Base-by-base conservation (phyloP, 2,888 invertebrate genomes). In the Eustalomyia histrio region DNA sequence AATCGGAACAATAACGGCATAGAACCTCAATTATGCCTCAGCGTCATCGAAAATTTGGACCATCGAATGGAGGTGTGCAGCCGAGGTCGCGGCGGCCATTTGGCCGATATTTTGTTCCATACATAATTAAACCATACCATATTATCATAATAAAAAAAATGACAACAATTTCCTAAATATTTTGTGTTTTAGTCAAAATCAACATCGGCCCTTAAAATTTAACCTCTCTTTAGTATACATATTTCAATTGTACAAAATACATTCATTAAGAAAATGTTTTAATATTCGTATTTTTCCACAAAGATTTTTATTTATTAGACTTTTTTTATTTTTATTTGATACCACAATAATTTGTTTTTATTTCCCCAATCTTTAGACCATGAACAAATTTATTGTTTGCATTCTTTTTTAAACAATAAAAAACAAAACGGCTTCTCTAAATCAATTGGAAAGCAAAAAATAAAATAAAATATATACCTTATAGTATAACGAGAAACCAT, bases 381-480 rank as follows among this genome's bases (percentile, higher is more conserved):
- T 72, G 67, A 80, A 80, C 55, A 67, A 68, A 72, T 67, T 80
- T 76, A 80, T 76, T 72, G 79, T 80, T 76, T 74, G 74, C 65
- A 75, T 67, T 17, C 17, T 6, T 16, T 7, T 55, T 65, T 35
- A 33, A 72, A 72, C 65, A 76, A 80, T 64, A 72, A 80, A 75
- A 63, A 61, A 61, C 29, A 61, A 75, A 76, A 72, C 71, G 50
- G 63, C 76, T 76, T 68, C 76, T 58, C 43, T 72, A 76, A 76
- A 80, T 76, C 80, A 76, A 80, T 67, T 68, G 72, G 72, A 55
- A 21, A 67, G 29, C 21, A 21, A 17, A 24, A 29, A 33, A 24
- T 33, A 33, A n/a, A 33, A 61, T 21, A 24, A n/a, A 39, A 24
- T 53, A 50, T 60, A 57, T 21, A 21, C 21, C 21, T 3, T 21